Evolutionary conservation across 1,140 invertebrate genomes (phyloP).

Genomic region (Ephestia elutella): DNA sequence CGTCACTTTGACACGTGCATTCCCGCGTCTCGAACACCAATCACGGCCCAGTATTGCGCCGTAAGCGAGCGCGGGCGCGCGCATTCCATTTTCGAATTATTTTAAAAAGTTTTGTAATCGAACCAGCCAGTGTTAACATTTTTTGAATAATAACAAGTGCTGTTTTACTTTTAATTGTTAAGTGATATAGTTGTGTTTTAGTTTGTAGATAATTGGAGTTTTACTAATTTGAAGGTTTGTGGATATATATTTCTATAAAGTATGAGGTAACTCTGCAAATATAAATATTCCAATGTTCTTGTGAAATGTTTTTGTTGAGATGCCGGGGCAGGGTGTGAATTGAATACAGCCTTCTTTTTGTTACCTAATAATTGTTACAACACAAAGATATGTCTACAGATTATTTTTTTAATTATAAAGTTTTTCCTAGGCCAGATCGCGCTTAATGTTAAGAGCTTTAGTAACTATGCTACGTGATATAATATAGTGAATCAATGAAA

Average conservation of each 20-base stretch:
- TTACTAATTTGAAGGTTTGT: constrained; percentile 25
- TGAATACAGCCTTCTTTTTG: background rate
- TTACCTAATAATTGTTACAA: background rate
- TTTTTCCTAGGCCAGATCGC: too few species aligned
- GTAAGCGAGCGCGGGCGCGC: constrained; percentile 33
- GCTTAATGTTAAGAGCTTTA: too few species aligned
- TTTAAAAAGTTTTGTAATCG: constrained; percentile 18
- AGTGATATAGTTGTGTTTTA: constrained; percentile 11
- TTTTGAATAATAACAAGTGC: constrained; percentile 15
- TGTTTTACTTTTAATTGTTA: constrained; percentile 24
- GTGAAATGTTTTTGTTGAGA: constrained; percentile 32
- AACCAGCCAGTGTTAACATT: constrained; percentile 8
- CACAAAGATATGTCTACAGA: background rate
- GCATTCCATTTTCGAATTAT: constrained; percentile 28
- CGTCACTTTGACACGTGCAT: constrained; percentile 37
- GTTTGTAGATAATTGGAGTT: background rate
- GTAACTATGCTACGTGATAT: too few species aligned
- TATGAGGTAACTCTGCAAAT: constrained; percentile 33
- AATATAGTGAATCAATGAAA: too few species aligned
- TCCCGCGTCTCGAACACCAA: constrained; percentile 48
- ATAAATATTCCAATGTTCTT: constrained; percentile 28
- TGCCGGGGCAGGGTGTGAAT: constrained; percentile 9
- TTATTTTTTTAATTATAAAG: background rate
- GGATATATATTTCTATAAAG: constrained; percentile 12
- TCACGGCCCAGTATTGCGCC: constrained; percentile 43